Conservation (phyloP, 2,797 vertebrate species). For the Benthosema pterotum region DNA sequence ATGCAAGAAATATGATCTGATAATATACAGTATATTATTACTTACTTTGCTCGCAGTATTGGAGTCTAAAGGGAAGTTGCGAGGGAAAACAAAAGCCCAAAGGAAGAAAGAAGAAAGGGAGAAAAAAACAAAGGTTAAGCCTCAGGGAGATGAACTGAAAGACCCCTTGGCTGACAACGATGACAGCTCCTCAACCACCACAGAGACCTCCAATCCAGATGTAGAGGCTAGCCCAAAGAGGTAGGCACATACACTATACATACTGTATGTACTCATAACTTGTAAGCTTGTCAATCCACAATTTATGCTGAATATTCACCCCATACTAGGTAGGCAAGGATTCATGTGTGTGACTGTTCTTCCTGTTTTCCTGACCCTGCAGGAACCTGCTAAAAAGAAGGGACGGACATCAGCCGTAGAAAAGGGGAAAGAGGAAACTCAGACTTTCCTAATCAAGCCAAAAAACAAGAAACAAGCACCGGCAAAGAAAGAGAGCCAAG, state of each 20-base stretch:
- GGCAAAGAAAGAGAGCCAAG: constrained; percentile 87
- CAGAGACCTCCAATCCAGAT: constrained; percentile 97
- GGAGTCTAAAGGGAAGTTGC: constrained; percentile 89
- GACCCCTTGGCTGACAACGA: constrained; percentile 91
- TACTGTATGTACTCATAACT: too few relatives aligned
- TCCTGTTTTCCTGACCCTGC: constrained; percentile 21
- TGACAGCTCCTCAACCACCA: constrained; percentile 98
- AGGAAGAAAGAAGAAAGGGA: constrained; percentile 93
- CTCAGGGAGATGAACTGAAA: constrained; percentile 90
- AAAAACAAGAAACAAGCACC: constrained; percentile 87
- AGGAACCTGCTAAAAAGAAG: constrained; percentile 95
- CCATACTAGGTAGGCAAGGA: too few relatives aligned
- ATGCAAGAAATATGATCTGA: too few relatives aligned
- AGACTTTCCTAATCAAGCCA: constrained; percentile 84
- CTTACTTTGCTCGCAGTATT: constrained; percentile 36
- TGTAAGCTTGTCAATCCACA: too few relatives aligned
- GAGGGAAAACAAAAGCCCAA: constrained; percentile 88
- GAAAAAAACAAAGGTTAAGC: constrained; percentile 84
- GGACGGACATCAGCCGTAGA: constrained; percentile 80
- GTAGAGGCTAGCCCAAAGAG: constrained; percentile 91
- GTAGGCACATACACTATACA: constrained; percentile 49
- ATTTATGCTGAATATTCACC: too few relatives aligned
- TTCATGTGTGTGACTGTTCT: background rate
- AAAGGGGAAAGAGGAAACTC: constrained; percentile 85
- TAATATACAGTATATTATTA: background rate